Base-by-base conservation (phyloP, 2,113 vertebrate species). In the Clinocottus analis region DNA sequence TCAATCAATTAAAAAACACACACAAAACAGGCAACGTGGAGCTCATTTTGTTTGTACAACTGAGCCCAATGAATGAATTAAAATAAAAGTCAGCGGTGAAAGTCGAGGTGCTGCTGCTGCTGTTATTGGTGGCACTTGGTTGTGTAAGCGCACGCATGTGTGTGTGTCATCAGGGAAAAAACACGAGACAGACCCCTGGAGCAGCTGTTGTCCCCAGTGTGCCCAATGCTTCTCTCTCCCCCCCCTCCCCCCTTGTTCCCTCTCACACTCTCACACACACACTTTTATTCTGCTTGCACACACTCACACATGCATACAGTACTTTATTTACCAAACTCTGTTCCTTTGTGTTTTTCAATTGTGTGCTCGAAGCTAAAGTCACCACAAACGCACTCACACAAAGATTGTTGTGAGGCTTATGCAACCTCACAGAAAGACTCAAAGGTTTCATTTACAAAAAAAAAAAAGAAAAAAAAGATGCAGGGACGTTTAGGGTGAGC, bases 181-280 rank as follows among this genome's bases (percentile, higher is more conserved):
- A 41, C 72, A 74, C 82, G 75, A 53, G 80, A 86, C 85, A 83
- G 75, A 83, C 82, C 89, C 90, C 85, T 80, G 78, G 78, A 92
- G 90, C 90, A 90, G 80, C 90, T 84, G 88, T 75, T 85, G 81
- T 87, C 85, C 82, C 86, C 60, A 68, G 78, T 3, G 73, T 67
- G 68, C 75, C 61, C 72, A 73, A 29, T 61, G 64, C 61, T 82
- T 68, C 39, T 23, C 35, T 47, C 43, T 4, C 10, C 3, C 11
- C 11, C 10, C 39, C 16, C 23, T 55, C 23, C 65, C 45, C 55
- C 5, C 27, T 3, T n/a, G n/a, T n/a, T n/a, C n/a, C n/a, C 55
- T 17, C 25, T 29, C 55, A 58, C 55, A 8, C 5, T 16, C 14
- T 3, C 13, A 17, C 13, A 17, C 6, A 27, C 53, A 29, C 25